Conservation (phyloP, 2,797 vertebrate species). For the Balearica regulorum region DNA sequence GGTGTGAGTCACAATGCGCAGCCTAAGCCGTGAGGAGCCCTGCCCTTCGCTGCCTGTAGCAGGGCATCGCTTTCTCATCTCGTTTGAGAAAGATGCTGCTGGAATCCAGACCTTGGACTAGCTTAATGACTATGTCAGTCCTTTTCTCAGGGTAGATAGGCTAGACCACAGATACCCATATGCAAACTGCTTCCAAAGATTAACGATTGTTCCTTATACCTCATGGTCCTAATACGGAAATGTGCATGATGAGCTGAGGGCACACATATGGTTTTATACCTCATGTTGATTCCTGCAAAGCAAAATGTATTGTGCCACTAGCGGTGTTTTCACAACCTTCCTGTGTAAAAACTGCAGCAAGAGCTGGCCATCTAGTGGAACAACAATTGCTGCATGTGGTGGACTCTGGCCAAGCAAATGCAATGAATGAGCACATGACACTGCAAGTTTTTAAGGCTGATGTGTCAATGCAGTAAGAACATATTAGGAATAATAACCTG, state of each 20-base stretch:
- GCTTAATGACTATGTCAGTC: neutral
- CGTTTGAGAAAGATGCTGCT: neutral
- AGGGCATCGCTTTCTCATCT: neutral
- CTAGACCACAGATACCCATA: neutral
- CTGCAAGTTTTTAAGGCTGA: neutral
- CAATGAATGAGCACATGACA: neutral
- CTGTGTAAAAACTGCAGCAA: neutral
- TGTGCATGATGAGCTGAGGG: rapidly evolving
- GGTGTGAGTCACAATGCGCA: neutral
- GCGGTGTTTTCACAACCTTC: neutral
- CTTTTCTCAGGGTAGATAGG: neutral
- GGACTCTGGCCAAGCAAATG: neutral
- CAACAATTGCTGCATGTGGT: neutral
- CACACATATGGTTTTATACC: neutral
- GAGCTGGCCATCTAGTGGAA: neutral
- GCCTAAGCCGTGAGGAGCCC: neutral
- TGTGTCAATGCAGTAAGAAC: neutral
- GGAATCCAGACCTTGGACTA: neutral
- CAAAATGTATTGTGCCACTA: neutral
- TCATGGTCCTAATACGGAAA: neutral
- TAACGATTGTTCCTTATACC: neutral
- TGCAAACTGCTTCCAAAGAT: neutral
- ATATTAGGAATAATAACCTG: neutral
- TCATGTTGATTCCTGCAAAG: neutral
- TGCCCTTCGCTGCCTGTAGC: neutral